Base-by-base conservation (phyloP, 2,113 vertebrate genomes). In the Chionis minor region DNA sequence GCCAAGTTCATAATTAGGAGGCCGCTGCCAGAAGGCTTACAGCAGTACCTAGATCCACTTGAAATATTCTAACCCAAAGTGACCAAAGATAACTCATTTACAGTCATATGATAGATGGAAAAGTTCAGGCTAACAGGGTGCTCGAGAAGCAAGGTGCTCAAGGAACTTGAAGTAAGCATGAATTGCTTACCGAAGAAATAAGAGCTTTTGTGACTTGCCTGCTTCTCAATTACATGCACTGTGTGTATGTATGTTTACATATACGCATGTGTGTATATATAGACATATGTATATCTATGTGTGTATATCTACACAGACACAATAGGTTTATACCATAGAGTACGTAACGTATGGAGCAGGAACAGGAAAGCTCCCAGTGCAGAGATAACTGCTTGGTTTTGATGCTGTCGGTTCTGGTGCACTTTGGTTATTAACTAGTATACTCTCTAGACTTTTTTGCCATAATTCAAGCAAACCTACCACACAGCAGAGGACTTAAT, bases 271-370 rank as follows among this genome's bases (percentile, higher is more conserved):
- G 14, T 44, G 14, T n/a, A 3, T 62, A 5, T 23, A 7, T 23
- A 51, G 13, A 23, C 6, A 22, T 30, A 0, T 27, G 12, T 33
- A 5, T 23, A 5, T 23, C 19, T 33, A 0, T 30, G 14, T 33
- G 16, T 40, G 18, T 58, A 7, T 61, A 32, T 26, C 35, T 69
- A 54, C 30, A n/a, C 14, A 7, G 28, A 47, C 17, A 23, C 40
- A 40, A 1, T 14, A 28, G 10, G 8, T 42, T 81, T 71, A 17
- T 65, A 9, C 30, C 52, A 26, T 40, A 3, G 4, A 22, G 6
- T 20, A 45, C 28, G 20, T 33, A 11, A 8, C 15, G 32, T 38
- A 44, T 20, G 49, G 58, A 80, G 28, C 0, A 2, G 47, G 72
- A 88, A 27, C 67, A 42, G 72, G 59, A 90, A 63, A 84, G 54